Percentiles rank a stretch among this genome's conserved stretches.
Evolutionary conservation across 2,888 invertebrate genomes (phyloP).

Genomic region (Drosophila quasianomalipes): DNA sequence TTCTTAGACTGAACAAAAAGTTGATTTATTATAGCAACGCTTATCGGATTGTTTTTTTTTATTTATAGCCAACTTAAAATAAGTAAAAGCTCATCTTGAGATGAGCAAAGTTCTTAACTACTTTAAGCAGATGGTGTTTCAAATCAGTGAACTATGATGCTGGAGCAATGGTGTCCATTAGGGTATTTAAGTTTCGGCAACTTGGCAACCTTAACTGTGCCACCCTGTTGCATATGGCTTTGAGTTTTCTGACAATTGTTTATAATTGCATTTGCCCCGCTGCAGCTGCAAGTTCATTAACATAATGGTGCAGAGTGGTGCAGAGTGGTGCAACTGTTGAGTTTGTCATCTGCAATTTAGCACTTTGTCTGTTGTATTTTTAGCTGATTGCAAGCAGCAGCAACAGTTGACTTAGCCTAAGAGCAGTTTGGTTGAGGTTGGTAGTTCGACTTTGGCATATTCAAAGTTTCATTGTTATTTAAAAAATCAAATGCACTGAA

Average conservation of each 20-base stretch:
- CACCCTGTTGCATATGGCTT: neutral
- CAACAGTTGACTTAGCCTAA: neutral
- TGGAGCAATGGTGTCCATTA: neutral
- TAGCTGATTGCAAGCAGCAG: neutral
- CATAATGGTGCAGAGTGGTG: slow-evolving; percentile 37
- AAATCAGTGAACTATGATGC: neutral
- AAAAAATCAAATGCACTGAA: neutral
- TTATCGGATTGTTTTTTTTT: neutral
- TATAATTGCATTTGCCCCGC: slow-evolving; percentile 39
- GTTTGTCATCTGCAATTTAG: slow-evolving; percentile 15
- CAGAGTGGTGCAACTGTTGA: slow-evolving; percentile 2
- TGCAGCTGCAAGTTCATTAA: slow-evolving; percentile 41
- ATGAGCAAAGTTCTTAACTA: neutral
- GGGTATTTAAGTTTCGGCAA: neutral
- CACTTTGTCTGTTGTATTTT: slow-evolving; percentile 1
- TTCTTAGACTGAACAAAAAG: neutral
- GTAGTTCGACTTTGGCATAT: neutral
- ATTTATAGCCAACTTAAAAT: neutral
- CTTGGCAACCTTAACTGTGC: neutral
- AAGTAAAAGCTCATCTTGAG: neutral
- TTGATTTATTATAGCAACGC: neutral
- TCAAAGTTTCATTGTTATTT: too few relatives aligned
- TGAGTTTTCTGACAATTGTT: slow-evolving; percentile 3
- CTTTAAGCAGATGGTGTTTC: neutral
- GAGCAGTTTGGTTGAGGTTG: neutral